Base-by-base conservation (phyloP, 2,888 invertebrate genomes). In the Idaea aversata region DNA sequence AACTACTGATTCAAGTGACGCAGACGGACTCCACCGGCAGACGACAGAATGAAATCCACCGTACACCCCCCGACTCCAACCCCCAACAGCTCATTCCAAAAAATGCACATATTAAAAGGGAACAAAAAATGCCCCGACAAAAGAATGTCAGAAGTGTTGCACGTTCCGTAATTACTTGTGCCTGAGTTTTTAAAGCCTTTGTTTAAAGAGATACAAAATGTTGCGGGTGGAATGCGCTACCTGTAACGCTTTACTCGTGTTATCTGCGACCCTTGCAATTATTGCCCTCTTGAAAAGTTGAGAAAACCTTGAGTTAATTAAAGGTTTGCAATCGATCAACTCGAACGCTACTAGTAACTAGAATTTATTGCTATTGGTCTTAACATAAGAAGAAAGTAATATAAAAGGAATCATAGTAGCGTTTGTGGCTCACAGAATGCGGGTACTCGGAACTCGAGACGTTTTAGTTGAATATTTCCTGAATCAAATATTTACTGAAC, bases 91-190 rank as follows among this genome's bases (percentile, higher is more conserved):
- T 80, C 80, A 79, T 80, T 78, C 75, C 77, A 78, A 88, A 86
- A 83, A 88, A 90, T 90, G 88, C 89, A 91, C 88, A 86, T 84
- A 83, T 83, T 82, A 81, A 80, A 84, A 85, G 78, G 77, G 77
- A 83, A 88, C 83, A 88, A 87, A 86, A 85, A 81, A 76, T 75
- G 71, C 72, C 72, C 68, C 67, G 72, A 80, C 73, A 80, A 85
- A 86, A 80, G 85, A 88, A 88, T 85, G 86, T 76, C 75, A 82
- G 81, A 83, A 85, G 76, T 79, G 83, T 84, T 84, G 77, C 79
- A 77, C 75, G 79, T 78, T 76, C 70, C 74, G 71, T 84, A 80
- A 85, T 85, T 80, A 80, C 81, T 82, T 77, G 74, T 76, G 73
- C 73, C 69, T 77, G 74, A 77, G 72, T 77, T 77, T 25, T 77